Evolutionary conservation across 2,888 invertebrate species (phyloP).

Genomic region (Neria commutata): DNA sequence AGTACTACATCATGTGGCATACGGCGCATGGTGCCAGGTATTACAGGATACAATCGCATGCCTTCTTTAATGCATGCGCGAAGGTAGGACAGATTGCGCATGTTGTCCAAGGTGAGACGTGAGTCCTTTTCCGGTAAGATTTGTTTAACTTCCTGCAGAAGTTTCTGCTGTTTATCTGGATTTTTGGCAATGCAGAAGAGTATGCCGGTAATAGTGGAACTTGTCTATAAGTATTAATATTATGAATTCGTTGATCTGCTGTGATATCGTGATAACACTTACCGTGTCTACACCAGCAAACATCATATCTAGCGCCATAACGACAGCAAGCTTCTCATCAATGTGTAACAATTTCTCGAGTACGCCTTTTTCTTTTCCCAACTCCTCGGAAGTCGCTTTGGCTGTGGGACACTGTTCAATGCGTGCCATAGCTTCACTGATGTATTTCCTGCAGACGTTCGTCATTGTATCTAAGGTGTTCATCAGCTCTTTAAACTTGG

Average conservation of each 20-base stretch:
- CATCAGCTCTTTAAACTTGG: conserved; percentile 46
- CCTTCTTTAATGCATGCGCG: conserved; percentile 78
- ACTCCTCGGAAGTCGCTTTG: conserved; percentile 32
- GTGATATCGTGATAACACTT: too few species aligned
- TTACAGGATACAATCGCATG: conserved; percentile 69
- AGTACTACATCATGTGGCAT: conserved; percentile 67
- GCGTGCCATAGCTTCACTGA: conserved; percentile 51
- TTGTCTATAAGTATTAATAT: too few species aligned
- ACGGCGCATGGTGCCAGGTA: conserved; percentile 66
- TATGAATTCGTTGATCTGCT: too few species aligned
- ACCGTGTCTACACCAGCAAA: conserved; percentile 69
- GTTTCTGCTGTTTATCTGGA: too few species aligned
- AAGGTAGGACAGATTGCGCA: conserved; percentile 67
- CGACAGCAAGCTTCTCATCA: conserved; percentile 63
- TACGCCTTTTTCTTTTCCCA: conserved; percentile 58
- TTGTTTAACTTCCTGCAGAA: conserved; percentile 66
- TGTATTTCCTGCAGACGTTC: conserved; percentile 45
- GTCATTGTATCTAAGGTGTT: conserved; percentile 37
- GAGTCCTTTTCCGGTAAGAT: conserved; percentile 61
- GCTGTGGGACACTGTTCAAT: too few species aligned
- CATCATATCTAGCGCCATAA: conserved; percentile 68
- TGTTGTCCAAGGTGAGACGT: conserved; percentile 59
- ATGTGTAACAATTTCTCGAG: conserved; percentile 64
- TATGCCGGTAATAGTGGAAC: too few species aligned
- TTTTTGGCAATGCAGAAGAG: too few species aligned